These are phyloP conservation scores for Caenorhabditis remanei DNA, from an alignment of 1,140 invertebrate genomes.

Conservation along the genomic window DNA sequence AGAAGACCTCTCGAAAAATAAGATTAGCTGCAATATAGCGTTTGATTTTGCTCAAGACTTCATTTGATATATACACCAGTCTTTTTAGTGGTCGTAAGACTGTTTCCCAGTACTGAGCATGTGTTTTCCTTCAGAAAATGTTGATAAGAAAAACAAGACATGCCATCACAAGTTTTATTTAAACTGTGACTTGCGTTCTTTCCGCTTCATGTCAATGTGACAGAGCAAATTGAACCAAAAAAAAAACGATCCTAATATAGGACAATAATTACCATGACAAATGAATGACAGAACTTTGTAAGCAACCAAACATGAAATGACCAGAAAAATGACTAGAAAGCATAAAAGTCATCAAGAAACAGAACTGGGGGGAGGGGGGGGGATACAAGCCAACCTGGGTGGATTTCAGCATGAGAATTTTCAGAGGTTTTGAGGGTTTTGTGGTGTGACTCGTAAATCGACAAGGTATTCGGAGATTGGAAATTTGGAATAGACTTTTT, in stretches of 20 bases:
- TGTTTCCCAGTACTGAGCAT: no score
- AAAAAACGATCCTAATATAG: conserved; percentile 18
- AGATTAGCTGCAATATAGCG: no score
- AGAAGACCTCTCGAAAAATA: no score
- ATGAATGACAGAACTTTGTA: conserved; percentile 8
- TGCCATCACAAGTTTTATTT: conserved; percentile 5
- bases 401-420: conserved; percentile 11
- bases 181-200: background rate
- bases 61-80: no score
- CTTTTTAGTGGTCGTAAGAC: no score
- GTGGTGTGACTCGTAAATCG: conserved; percentile 50
- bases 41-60: no score
- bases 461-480: conserved; percentile 35
- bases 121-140: no score
- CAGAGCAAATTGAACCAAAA: background rate
- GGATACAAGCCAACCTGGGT: no score
- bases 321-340: conserved; percentile 30
- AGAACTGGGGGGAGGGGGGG: background rate
- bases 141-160: background rate
- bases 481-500: background rate
- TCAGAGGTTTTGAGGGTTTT: conserved; percentile 39
- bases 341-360: background rate
- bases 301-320: background rate
- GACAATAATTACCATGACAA: background rate
- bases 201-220: conserved; percentile 1